These are phyloP conservation scores for Brachymystax lenok DNA, from an alignment of 2,797 vertebrate species.

Conservation along the genomic window DNA sequence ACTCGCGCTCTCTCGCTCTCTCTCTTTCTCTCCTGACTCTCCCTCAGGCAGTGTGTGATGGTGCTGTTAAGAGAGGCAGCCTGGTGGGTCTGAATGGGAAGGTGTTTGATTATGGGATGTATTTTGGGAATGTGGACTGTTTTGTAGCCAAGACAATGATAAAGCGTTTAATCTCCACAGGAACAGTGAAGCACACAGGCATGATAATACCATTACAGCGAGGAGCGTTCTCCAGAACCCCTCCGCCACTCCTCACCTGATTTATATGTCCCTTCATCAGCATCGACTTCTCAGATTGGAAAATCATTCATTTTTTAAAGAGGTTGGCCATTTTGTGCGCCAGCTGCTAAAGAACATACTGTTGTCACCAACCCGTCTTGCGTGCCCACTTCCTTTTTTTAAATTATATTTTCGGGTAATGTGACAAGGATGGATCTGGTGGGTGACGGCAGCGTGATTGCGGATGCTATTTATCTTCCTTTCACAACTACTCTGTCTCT, in stretches of 20 bases:
- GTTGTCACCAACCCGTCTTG: slow-evolving; percentile 44
- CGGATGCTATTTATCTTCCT: slow-evolving; percentile 62
- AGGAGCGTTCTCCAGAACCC: slow-evolving; percentile 49
- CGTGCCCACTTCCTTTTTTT: slow-evolving; percentile 8
- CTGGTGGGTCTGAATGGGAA: slow-evolving; percentile 45
- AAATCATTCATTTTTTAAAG: slow-evolving; percentile 70
- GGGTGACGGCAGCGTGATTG: slow-evolving; percentile 62
- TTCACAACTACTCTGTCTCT: slow-evolving; percentile 34
- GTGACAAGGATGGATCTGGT: slow-evolving; percentile 63
- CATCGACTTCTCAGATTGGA: slow-evolving; percentile 64
- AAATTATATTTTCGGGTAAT: slow-evolving; percentile 49
- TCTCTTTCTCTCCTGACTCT: slow-evolving; percentile 29
- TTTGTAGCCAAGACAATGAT: slow-evolving; percentile 74
- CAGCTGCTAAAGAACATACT: slow-evolving; percentile 50
- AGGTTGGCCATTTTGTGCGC: slow-evolving; percentile 49
- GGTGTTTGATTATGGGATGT: slow-evolving; percentile 58
- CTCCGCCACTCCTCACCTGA: slow-evolving; percentile 59
- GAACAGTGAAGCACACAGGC: slow-evolving; percentile 65
- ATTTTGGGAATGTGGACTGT: slow-evolving; percentile 41
- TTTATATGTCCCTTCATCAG: slow-evolving; percentile 73
- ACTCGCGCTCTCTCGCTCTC: slow-evolving; percentile 3
- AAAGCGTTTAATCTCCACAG: slow-evolving; percentile 75
- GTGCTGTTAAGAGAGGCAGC: slow-evolving; percentile 24
- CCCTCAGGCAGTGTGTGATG: slow-evolving; percentile 32
- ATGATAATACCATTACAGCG: slow-evolving; percentile 72